Evolutionary conservation across 2,797 vertebrate genomes (phyloP), one percentile per base, ranked within the genome.

Genomic region (Phataginus tricuspis): DNA sequence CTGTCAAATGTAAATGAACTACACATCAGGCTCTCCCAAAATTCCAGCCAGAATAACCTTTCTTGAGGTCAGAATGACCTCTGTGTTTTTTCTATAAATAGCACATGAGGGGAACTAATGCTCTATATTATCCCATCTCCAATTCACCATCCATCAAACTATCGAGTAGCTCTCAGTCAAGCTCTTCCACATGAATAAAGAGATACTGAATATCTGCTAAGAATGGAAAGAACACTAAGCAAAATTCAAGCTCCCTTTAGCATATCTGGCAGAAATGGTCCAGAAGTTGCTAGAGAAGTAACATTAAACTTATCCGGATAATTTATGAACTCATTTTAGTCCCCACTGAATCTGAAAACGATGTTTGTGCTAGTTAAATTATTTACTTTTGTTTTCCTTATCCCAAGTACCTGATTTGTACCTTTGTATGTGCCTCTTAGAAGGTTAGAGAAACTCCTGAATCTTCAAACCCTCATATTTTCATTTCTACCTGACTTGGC

Each of bases 201-300:
- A 95, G 61, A 89, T 69, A 88, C 0, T 89, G 64, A 96, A 93
- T 86, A 57, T 45, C 37, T 93, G 18, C 63, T 79, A 94, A 86
- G 72, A 90, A 97, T 69, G 53, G 51, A 94, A 31, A 71, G 25
- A 79, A 31, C 18, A 63, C 15, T 66, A 71, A 92, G 49, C 49
- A 89, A 94, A 96, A 97, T 93, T 85, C 92, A 95, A 95, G 63
- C 91, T 90, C 25, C 31, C 71, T 92, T 94, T 49, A 84, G 90
- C 51, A 91, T 25, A 96, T 86, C 55, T 87, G 69, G 74, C 78
- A 90, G 25, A 77, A 95, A 93, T 74, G 42, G n/a, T 37, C 29
- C 19, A 91, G 59, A 9, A 74, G 9, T 11, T 85, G 29, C 45
- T 57, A 94, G 13, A 92, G 27, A 95, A 95, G 86, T 72, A 31